Percentiles rank a stretch among this genome's conserved stretches.
These are phyloP conservation scores for Lucifuga dentata DNA, from an alignment of 2,113 vertebrate species.

Conservation along the genomic window DNA sequence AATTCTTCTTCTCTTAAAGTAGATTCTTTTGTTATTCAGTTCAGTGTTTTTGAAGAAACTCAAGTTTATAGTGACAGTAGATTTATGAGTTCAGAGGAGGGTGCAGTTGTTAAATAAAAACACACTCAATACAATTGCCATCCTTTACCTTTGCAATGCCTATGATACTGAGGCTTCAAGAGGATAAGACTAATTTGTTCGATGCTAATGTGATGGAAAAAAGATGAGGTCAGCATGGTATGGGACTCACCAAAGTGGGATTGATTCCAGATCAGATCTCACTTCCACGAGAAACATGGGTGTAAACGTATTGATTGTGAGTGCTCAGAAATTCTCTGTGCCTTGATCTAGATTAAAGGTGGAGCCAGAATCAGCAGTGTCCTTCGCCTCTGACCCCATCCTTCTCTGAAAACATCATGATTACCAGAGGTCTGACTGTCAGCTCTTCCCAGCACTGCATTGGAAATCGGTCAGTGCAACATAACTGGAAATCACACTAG, in stretches of 20 bases:
- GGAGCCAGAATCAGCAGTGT: slow-evolving; percentile 56
- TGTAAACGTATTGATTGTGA: slow-evolving; percentile 73
- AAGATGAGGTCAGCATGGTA: slow-evolving; percentile 69
- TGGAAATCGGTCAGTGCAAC: slow-evolving; percentile 58
- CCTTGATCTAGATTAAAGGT: slow-evolving; percentile 57
- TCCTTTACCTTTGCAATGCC: slow-evolving; percentile 35
- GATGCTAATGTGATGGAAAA: slow-evolving; percentile 75
- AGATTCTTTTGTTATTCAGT: slow-evolving; percentile 23
- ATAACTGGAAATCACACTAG: slow-evolving; percentile 61
- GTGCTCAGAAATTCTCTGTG: slow-evolving; percentile 60
- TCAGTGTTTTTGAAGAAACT: slow-evolving; percentile 40
- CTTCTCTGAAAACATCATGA: slow-evolving; percentile 64
- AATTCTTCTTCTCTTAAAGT: slow-evolving; percentile 30
- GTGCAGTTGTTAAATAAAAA: slow-evolving; percentile 24
- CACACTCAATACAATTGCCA: slow-evolving; percentile 18
- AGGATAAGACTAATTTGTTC: slow-evolving; percentile 61
- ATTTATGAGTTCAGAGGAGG: slow-evolving; percentile 40
- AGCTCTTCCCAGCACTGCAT: slow-evolving; percentile 57
- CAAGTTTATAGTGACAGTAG: slow-evolving; percentile 29
- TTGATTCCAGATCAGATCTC: slow-evolving; percentile 79
- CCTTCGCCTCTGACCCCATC: slow-evolving; percentile 60
- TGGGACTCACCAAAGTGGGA: slow-evolving; percentile 59
- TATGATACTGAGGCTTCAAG: slow-evolving; percentile 11
- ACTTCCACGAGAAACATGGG: slow-evolving; percentile 74
- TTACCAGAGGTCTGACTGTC: slow-evolving; percentile 69